phyloP scores from a whole-genome alignment of 2,113 vertebrate species.

The Mugil cephalus region DNA sequence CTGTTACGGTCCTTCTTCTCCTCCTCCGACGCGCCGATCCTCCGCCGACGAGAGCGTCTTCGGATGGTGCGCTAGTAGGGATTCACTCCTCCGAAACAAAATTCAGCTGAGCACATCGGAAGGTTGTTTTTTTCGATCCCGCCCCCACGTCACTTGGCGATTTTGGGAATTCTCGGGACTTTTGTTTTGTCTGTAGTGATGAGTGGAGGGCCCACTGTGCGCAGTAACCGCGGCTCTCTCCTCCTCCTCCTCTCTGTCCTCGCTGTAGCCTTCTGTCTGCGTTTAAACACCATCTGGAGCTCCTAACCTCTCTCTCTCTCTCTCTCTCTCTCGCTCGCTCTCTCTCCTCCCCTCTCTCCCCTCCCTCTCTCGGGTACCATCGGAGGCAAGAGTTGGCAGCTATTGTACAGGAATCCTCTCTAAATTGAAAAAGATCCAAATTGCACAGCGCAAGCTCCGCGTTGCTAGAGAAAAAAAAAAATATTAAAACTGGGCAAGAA shows the following conservation, averaged over 20 bases:
- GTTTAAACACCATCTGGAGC: conserved; percentile 89
- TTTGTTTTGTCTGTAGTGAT: conserved; percentile 74
- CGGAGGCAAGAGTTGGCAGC: conserved; percentile 44
- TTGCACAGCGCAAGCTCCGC: background rate
- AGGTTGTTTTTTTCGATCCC: background rate
- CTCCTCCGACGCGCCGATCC: conserved; percentile 68
- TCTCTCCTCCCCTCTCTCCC: conserved; percentile 56
- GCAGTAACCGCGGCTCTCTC: conserved; percentile 78
- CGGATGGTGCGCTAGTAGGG: conserved; percentile 19
- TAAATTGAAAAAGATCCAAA: conserved; percentile 48
- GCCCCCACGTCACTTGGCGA: conserved; percentile 38
- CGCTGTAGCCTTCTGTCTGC: conserved; percentile 86
- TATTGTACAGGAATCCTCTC: conserved; percentile 59
- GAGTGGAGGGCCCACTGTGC: conserved; percentile 75
- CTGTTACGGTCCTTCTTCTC: conserved; percentile 43
- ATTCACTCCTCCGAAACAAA: conserved; percentile 45
- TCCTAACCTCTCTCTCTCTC: conserved; percentile 76
- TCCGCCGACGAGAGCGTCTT: conserved; percentile 35
- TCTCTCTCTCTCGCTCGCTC: conserved; percentile 67
- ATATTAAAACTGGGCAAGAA: background rate
- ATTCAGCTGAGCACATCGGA: conserved; percentile 24
- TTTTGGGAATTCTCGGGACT: conserved; percentile 33
- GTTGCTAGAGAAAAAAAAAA: no score
- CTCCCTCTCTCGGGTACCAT: conserved; percentile 61
- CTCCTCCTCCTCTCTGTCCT: conserved; percentile 80